Evolutionary conservation across 2,797 vertebrate genomes (phyloP).

Genomic region (Erpetoichthys calabaricus): DNA sequence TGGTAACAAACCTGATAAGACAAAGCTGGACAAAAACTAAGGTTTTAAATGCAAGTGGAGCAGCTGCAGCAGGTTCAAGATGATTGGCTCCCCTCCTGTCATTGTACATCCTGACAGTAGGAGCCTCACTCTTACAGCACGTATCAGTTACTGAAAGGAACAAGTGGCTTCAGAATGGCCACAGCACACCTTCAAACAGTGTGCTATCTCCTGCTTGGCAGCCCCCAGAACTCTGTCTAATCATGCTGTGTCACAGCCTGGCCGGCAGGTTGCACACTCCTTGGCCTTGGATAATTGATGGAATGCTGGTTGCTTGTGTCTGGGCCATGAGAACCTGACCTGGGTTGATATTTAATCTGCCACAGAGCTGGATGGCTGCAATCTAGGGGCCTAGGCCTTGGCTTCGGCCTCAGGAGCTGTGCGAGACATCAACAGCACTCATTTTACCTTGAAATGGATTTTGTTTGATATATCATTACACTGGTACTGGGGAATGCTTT

Average conservation of each 20-base stretch:
- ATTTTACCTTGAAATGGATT: constrained; percentile 37
- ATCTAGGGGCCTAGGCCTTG: constrained; percentile 29
- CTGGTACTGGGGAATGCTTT: constrained; percentile 36
- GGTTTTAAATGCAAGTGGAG: too few relatives aligned
- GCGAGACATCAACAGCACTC: constrained; percentile 38
- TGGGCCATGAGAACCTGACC: constrained; percentile 61
- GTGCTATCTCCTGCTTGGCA: constrained; percentile 37
- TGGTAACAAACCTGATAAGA: too few relatives aligned
- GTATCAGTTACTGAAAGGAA: constrained; percentile 4
- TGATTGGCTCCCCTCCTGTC: too few relatives aligned
- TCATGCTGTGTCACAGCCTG: constrained; percentile 46
- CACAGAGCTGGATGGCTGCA: constrained; percentile 39
- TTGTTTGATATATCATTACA: constrained; percentile 37
- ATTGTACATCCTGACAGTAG: too few relatives aligned
- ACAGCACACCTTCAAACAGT: constrained; percentile 36
- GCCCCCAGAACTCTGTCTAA: constrained; percentile 47
- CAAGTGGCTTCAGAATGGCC: constrained; percentile 1
- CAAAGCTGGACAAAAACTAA: too few relatives aligned
- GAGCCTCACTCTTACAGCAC: neutral
- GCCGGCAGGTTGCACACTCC: constrained; percentile 50
- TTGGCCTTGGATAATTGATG: constrained; percentile 54
- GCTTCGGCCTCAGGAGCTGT: constrained; percentile 29
- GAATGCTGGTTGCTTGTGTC: constrained; percentile 56
- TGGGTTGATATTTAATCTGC: constrained; percentile 52
- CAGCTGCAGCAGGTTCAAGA: too few relatives aligned